Percentiles rank a stretch among this genome's conserved stretches.
phyloP scores from a whole-genome alignment of 2,888 invertebrate species.

The Parochlus steinenii region DNA sequence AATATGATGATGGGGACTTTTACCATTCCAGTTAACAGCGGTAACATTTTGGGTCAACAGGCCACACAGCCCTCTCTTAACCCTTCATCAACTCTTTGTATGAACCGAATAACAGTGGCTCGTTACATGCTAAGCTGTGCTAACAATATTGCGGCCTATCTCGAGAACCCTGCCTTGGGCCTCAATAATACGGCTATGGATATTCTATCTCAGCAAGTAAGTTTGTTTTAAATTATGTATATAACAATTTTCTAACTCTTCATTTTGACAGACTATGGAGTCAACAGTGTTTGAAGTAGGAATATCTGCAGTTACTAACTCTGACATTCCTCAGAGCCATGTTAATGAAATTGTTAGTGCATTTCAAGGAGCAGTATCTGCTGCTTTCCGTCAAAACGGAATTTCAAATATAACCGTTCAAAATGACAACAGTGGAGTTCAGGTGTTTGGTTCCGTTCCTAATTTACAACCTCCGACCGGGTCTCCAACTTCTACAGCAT shows the following conservation, averaged over 20 bases:
- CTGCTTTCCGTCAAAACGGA: constrained; percentile 25
- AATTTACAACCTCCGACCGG: background rate
- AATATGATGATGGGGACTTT: constrained; percentile 12
- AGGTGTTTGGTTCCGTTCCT: constrained; percentile 17
- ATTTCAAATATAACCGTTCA: constrained; percentile 26
- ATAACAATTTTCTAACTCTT: no score
- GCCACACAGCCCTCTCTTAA: constrained; percentile 24
- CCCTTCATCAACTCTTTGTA: constrained; percentile 29
- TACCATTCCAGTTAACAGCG: constrained; percentile 7
- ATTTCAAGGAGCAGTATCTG: constrained; percentile 29
- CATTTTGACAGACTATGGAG: constrained; percentile 32
- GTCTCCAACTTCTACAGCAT: constrained; percentile 4
- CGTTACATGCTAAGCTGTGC: constrained; percentile 30
- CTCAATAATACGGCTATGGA: constrained; percentile 29
- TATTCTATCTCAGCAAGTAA: constrained; percentile 30
- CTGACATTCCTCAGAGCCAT: constrained; percentile 26
- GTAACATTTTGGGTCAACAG: constrained; percentile 16
- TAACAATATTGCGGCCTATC: constrained; percentile 28
- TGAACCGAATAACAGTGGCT: constrained; percentile 30
- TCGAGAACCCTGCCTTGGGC: constrained; percentile 29
- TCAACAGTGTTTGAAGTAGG: constrained; percentile 31
- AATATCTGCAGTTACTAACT: constrained; percentile 23
- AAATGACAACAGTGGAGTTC: constrained; percentile 2
- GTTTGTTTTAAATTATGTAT: no score
- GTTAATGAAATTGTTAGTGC: constrained; percentile 26